Base-by-base conservation (phyloP, 37 sponge, comb jelly and placozoan species). In the Hexactinellida sp. region DNA sequence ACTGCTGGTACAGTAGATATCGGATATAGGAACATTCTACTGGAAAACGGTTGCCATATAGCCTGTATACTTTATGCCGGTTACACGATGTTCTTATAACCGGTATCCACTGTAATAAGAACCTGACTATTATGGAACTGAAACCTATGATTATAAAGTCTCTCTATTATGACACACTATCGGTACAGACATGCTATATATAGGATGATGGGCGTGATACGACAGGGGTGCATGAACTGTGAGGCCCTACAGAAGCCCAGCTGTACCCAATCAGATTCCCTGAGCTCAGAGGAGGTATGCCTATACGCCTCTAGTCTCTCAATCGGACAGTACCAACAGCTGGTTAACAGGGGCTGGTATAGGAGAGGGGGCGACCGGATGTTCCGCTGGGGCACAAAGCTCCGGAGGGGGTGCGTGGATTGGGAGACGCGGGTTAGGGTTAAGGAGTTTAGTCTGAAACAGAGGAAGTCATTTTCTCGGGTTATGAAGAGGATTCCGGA, bases 291-390 rank as follows among this genome's bases (percentile, higher is more conserved):
- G 21, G 92, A 91, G 86, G 82, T 96, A 38, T 91, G 93, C 30
- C 84, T 91, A 13, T 88, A 92, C n/a, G 85, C 90, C 0, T 88
- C 86, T 30, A 88, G 89, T 89, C 54, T 96, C 87, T 84, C 92
- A 0, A 91, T 89, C 9, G 37, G 84, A 0, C 94, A 92, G 84
- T 96, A 93, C 82, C 94, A 96, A 85, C n/a, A 83, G 0, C 89
- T 96, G 3, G 84, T 93, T 36, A 85, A 91, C 85, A 84, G 86
- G 38, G 96, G 96, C 37, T 96, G 96, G 96, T 96, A 93, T 38
- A 54, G 96, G 19, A 85, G 96, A 86, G 96, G 96, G 23, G 96
- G 92, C 0, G 93, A 93, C n/a, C 91, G 93, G 87, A 89, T 96
- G 92, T 96, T 89, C 55, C 88, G 91, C 3, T 88, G 88, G 34